These are phyloP conservation scores for Zeus faber DNA, from an alignment of 2,113 vertebrate species.

Conservation along the genomic window DNA sequence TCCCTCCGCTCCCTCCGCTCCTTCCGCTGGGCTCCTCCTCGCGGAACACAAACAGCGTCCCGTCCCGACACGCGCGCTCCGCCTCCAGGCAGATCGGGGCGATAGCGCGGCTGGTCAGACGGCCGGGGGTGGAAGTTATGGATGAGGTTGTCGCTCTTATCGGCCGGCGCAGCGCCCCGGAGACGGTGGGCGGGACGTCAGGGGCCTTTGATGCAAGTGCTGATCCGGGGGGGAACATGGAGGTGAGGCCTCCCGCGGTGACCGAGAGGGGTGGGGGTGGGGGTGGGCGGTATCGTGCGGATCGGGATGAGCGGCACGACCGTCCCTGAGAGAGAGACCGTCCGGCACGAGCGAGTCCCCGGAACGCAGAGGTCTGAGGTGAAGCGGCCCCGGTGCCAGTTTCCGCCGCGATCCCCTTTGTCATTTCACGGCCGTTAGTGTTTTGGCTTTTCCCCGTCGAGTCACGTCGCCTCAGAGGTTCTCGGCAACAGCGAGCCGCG, in stretches of 20 bases:
- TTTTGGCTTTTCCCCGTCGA: no score
- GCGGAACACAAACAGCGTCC: no score
- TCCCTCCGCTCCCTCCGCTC: no score
- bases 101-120: conserved; percentile 24
- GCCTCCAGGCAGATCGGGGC: conserved; percentile 24
- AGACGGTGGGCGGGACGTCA: no score
- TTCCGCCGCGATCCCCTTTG: no score
- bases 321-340: no score
- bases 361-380: no score
- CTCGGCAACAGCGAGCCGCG: no score
- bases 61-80: conserved; percentile 16
- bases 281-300: conserved; percentile 3
- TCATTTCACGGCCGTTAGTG: no score
- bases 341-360: no score
- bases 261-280: conserved; percentile 7
- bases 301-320: conserved; percentile 24
- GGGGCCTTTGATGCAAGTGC: conserved; percentile 41
- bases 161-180: conserved; percentile 21
- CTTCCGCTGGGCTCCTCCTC: conserved; percentile 8
- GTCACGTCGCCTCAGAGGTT: no score
- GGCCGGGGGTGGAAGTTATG: conserved; percentile 31
- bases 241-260: conserved; percentile 23
- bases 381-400: no score
- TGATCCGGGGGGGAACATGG: conserved; percentile 28
- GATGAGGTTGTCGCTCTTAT: conserved; percentile 53